phyloP scores from a whole-genome alignment of 1,140 invertebrate genomes.

The Dendroctonus valens region DNA sequence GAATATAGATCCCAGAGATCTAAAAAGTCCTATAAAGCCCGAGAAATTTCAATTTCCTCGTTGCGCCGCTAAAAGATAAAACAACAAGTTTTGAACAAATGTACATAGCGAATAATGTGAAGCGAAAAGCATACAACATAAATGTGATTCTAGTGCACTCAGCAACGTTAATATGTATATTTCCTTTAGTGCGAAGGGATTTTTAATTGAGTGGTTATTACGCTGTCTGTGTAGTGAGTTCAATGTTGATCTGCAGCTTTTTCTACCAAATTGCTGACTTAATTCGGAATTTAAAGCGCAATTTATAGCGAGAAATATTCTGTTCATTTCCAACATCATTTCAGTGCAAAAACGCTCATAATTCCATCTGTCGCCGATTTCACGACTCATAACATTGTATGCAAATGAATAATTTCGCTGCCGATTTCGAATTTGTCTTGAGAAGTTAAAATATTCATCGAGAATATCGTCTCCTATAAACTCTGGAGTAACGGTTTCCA shows the following conservation, averaged over 20 bases:
- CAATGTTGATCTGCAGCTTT: too few species aligned
- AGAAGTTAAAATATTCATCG: constrained; percentile 4
- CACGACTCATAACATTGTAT: background rate
- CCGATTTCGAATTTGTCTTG: background rate
- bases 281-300: too few species aligned
- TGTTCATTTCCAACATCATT: too few species aligned
- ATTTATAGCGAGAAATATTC: too few species aligned
- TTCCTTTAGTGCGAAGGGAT: background rate
- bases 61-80: constrained; percentile 2
- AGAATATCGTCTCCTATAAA: constrained; percentile 3
- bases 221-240: too few species aligned
- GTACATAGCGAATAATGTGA: constrained; percentile 4
- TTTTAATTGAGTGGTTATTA: background rate
- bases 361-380: background rate
- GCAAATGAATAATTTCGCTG: background rate
- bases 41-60: constrained; percentile 8
- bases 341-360: too few species aligned
- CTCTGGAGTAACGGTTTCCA: constrained; percentile 7
- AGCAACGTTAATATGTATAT: background rate
- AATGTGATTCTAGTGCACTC: constrained; percentile 6
- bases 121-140: constrained; percentile 2
- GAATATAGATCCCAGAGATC: constrained; percentile 2
- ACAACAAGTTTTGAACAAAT: constrained; percentile 18
- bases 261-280: too few species aligned
- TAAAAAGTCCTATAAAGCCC: constrained; percentile 5